Conservation (phyloP, 1,140 invertebrate species). For the Uloborus diversus region DNA sequence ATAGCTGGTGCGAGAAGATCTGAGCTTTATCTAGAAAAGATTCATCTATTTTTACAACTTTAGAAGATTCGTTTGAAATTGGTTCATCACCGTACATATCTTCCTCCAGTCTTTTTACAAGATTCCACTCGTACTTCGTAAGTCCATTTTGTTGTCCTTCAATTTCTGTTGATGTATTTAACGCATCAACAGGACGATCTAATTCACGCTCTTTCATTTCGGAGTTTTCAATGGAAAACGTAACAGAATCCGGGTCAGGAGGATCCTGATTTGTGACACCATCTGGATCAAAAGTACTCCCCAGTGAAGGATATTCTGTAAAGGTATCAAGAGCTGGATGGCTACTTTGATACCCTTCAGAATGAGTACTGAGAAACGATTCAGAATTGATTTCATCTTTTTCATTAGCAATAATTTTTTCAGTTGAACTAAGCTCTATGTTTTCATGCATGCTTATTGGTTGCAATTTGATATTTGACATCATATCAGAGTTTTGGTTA, state of each 20-base stretch:
- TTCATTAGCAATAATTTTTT: neutral
- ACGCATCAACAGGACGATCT: neutral
- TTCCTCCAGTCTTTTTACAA: too few relatives aligned
- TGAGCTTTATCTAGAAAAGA: too few relatives aligned
- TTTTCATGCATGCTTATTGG: too few relatives aligned
- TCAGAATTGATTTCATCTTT: neutral
- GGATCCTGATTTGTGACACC: conserved; percentile 19
- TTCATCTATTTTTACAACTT: too few relatives aligned
- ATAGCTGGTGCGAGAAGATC: too few relatives aligned
- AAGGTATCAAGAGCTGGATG: neutral
- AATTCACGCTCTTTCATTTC: too few relatives aligned
- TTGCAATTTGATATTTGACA: too few relatives aligned
- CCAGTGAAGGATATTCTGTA: neutral
- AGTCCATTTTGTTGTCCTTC: neutral
- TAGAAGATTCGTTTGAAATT: too few relatives aligned
- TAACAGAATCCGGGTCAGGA: conserved; percentile 36
- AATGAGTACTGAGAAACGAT: neutral
- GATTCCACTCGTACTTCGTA: neutral
- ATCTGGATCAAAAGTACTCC: conserved; percentile 31
- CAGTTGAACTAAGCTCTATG: too few relatives aligned
- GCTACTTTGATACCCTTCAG: neutral
- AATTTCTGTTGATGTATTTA: neutral
- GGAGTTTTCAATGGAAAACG: conserved; percentile 6
- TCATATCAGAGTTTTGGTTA: too few relatives aligned
- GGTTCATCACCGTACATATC: neutral